Percentiles rank a stretch among this genome's conserved stretches.
These are phyloP conservation scores for Cyphomyrus discorhynchus DNA, from an alignment of 2,113 vertebrate genomes.

Conservation along the genomic window DNA sequence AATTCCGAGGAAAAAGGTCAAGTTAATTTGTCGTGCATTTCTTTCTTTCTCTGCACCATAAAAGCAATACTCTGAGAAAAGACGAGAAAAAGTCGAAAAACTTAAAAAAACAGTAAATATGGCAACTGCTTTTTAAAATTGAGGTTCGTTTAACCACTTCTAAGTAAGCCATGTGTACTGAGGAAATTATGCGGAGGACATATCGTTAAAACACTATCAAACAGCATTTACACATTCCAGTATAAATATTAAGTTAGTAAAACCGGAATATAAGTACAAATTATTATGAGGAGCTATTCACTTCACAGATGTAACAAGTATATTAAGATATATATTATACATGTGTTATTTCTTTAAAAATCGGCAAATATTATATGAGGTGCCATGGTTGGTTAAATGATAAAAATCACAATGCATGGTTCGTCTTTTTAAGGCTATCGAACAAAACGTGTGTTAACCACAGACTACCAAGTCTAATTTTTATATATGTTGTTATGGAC, in stretches of 20 bases:
- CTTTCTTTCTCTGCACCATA: neutral
- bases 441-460: neutral
- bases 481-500: neutral
- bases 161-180: neutral
- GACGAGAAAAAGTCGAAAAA: neutral
- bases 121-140: neutral
- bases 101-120: neutral
- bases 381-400: neutral
- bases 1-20: neutral
- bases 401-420: neutral
- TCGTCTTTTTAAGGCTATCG: neutral
- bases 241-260: neutral
- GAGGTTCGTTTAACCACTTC: neutral
- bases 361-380: neutral
- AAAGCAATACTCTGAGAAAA: neutral
- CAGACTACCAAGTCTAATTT: neutral
- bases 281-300: neutral
- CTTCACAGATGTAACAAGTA: neutral
- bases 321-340: neutral
- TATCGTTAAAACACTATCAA: neutral
- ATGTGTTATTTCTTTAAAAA: neutral
- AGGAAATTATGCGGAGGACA: neutral
- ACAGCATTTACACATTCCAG: neutral
- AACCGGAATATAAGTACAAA: neutral
- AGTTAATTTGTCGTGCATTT: neutral